Base-by-base conservation (phyloP, 2,888 invertebrate species). In the Pantelozetes paolii region DNA sequence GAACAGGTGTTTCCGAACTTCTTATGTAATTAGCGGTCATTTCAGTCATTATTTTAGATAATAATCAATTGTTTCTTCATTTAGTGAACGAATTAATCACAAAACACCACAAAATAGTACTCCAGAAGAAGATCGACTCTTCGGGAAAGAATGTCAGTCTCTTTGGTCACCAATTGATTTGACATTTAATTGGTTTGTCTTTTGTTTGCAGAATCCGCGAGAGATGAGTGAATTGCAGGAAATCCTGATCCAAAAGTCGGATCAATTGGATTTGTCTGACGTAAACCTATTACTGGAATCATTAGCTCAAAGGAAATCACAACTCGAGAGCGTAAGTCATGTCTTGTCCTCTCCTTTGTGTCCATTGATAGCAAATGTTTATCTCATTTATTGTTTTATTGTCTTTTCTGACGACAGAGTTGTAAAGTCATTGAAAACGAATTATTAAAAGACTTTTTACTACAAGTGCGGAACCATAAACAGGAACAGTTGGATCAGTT, bases 1-100 rank as follows among this genome's bases (percentile, higher is more conserved):
- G 87, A 91, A 89, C 78, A 88, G 80, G 88, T 93, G 75, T 91
- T 91, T 81, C 94, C 94, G 0, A 94, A 94, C 83, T 91, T 91
- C 81, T 84, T 91, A 74, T 85, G 83, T 83, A 79, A 80, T 82
- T 8, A 13, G 48, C 20, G 8, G 23, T 23, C 20, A 54, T 54
- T 20, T 54, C n/a, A 15, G 11, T 26, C 11, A 3, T 54, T 26
- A 26, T 32, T 62, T 54, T 23, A 15, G 32, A 59, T 57, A 30
- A 20, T 20, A n/a, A 62, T 45, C 5, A 13, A 9, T 45, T 45
- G 13, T 23, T 54, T 54, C 9, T 79, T 79, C 54, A 78, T 28
- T 54, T n/a, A 82, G 82, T 94, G 48, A 91, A 92, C 82, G 91
- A 92, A 81, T 82, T 94, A 78, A 87, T 91, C 54, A 86, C 88